Percentiles rank a stretch among this genome's conserved stretches.
These are phyloP conservation scores for Odocoileus virginianus DNA, from an alignment of 2,113 vertebrate genomes.

Conservation along the genomic window DNA sequence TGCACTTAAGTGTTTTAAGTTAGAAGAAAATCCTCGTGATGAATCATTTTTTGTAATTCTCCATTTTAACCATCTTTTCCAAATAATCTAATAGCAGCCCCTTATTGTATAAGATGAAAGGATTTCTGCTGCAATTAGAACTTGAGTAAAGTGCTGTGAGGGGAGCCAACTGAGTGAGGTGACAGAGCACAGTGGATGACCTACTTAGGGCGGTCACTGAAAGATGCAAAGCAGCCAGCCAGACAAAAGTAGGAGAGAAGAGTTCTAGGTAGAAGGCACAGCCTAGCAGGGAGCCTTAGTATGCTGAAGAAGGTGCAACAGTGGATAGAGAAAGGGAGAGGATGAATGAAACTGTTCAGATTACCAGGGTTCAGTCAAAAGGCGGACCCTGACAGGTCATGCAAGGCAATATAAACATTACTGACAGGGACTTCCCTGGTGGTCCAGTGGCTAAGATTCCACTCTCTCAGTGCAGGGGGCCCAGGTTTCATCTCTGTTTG, in stretches of 20 bases:
- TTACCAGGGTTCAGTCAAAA: not conserved
- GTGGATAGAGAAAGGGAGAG: not conserved
- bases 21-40: not conserved
- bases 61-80: not conserved
- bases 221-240: not conserved
- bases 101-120: not conserved
- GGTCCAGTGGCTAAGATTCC: not conserved
- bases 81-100: constrained; percentile 35
- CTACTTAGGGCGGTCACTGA: not conserved
- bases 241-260: not conserved
- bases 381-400: too few species aligned
- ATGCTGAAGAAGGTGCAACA: not conserved
- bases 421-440: not conserved
- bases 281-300: not conserved
- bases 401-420: not conserved
- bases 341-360: too few species aligned
- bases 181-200: not conserved
- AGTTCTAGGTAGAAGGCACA: not conserved
- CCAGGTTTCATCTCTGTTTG: not conserved
- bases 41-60: not conserved
- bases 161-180: not conserved
- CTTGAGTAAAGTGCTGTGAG: not conserved
- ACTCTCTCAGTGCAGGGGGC: not conserved
- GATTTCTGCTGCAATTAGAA: not conserved
- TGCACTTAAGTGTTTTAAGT: not conserved